phyloP scores from a whole-genome alignment of 1,140 invertebrate genomes.

The Tribolium castaneum region DNA sequence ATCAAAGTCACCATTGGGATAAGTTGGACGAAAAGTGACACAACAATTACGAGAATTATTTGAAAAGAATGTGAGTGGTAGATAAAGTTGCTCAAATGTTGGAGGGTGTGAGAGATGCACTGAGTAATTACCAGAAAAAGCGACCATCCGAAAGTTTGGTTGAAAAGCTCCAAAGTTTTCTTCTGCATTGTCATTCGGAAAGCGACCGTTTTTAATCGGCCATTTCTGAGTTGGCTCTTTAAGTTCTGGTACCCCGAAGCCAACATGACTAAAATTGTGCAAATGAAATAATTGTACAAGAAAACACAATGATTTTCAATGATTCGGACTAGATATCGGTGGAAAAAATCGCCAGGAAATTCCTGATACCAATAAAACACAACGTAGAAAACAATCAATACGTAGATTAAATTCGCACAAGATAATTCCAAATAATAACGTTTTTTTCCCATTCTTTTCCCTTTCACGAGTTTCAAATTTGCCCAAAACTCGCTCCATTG shows the following conservation, averaged over 20 bases:
- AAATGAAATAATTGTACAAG: background rate
- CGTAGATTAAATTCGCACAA: background rate
- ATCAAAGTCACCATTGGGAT: background rate
- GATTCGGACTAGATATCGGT: background rate
- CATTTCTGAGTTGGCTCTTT: background rate
- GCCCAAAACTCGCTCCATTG: background rate
- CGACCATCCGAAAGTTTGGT: background rate
- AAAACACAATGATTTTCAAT: background rate
- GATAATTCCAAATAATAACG: background rate
- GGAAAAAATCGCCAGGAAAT: background rate
- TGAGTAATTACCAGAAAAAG: background rate
- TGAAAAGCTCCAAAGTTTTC: background rate
- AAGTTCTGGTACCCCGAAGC: background rate
- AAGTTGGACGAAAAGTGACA: background rate
- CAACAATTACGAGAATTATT: background rate
- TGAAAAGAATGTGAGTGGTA: background rate
- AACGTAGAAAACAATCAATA: background rate
- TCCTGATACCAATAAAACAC: background rate
- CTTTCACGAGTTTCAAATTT: background rate
- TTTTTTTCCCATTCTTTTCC: background rate
- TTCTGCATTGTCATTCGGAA: background rate
- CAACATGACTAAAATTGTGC: background rate
- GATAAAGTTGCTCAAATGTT: background rate
- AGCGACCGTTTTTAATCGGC: background rate
- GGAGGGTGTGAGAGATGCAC: background rate